Evolutionary conservation across 2,113 vertebrate genomes (phyloP).

Genomic region (Rana temporaria): DNA sequence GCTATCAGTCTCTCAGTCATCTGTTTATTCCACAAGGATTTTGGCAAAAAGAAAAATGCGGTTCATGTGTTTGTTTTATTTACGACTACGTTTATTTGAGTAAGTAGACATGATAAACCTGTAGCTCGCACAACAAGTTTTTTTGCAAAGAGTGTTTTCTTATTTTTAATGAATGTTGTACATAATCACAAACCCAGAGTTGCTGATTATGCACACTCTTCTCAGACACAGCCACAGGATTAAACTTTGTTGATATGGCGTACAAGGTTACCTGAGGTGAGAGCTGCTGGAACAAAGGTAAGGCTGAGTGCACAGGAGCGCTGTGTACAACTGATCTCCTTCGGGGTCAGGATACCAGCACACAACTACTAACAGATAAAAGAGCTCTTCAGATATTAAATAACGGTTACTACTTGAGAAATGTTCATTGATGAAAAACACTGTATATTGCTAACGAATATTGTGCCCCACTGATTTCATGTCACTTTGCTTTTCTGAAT

Average conservation of each 20-base stretch:
- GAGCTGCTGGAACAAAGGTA: conserved; percentile 17
- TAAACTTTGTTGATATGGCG: conserved; percentile 28
- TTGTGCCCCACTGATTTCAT: too few species aligned
- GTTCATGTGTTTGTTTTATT: conserved; percentile 10
- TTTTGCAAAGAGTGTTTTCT: conserved; percentile 30
- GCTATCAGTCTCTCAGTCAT: background rate
- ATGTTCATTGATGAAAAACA: too few species aligned
- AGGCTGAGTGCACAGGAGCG: conserved; percentile 4
- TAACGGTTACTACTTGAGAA: too few species aligned
- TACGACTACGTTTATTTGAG: background rate
- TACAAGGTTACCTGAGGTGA: conserved; percentile 49
- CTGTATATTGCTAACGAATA: too few species aligned
- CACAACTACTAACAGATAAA: background rate
- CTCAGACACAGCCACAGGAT: conserved; percentile 36
- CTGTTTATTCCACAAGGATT: background rate
- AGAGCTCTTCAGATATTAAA: too few species aligned
- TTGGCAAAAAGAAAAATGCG: conserved; percentile 1
- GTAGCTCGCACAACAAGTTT: conserved; percentile 12
- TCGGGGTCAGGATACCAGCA: background rate
- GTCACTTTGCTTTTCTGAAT: too few species aligned
- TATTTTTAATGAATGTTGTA: conserved; percentile 11
- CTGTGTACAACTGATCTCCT: conserved; percentile 19
- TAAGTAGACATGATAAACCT: background rate
- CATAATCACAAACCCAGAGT: background rate
- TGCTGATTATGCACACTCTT: conserved; percentile 33